phyloP scores from a whole-genome alignment of 1,140 invertebrate genomes.

The Spodoptera litura region DNA sequence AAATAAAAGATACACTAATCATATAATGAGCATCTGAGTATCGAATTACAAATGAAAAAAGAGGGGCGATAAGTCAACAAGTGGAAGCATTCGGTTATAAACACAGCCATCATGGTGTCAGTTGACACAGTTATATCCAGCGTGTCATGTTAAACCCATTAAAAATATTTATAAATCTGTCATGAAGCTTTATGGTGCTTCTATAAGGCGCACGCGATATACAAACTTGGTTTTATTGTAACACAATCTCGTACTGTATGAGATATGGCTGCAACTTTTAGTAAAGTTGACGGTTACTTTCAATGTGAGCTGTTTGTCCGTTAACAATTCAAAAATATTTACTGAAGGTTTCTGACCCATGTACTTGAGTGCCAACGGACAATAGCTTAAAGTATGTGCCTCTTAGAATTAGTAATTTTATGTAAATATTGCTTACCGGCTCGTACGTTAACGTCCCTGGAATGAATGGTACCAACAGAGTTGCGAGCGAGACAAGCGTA shows the following conservation, averaged over 20 bases:
- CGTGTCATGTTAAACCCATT: conserved; percentile 26
- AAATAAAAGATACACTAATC: conserved; percentile 15
- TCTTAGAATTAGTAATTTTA: conserved; percentile 30
- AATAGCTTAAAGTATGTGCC: conserved; percentile 24
- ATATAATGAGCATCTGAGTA: conserved; percentile 18
- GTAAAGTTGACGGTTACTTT: not conserved
- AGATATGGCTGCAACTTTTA: conserved; percentile 16
- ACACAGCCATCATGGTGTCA: conserved; percentile 20
- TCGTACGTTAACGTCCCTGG: conserved; percentile 96
- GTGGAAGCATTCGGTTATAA: conserved; percentile 13
- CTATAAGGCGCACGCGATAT: not conserved
- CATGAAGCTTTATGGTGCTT: conserved; percentile 32
- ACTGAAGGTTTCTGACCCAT: not conserved
- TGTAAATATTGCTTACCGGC: conserved; percentile 90
- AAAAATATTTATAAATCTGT: conserved; percentile 42
- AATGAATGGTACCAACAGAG: conserved; percentile 95
- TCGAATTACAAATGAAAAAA: conserved; percentile 15
- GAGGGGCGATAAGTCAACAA: conserved; percentile 38
- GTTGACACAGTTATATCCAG: conserved; percentile 13
- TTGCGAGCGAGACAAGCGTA: conserved; percentile 97
- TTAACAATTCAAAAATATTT: conserved; percentile 6
- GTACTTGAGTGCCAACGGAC: conserved; percentile 17
- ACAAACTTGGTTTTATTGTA: conserved; percentile 34
- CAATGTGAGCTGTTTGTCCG: conserved; percentile 19
- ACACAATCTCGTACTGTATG: conserved; percentile 29